A percentile compares a stretch with the other conserved stretches of the same genome.
Conservation (phyloP, 2,888 invertebrate genomes). For the Mesochorus sp. region DNA sequence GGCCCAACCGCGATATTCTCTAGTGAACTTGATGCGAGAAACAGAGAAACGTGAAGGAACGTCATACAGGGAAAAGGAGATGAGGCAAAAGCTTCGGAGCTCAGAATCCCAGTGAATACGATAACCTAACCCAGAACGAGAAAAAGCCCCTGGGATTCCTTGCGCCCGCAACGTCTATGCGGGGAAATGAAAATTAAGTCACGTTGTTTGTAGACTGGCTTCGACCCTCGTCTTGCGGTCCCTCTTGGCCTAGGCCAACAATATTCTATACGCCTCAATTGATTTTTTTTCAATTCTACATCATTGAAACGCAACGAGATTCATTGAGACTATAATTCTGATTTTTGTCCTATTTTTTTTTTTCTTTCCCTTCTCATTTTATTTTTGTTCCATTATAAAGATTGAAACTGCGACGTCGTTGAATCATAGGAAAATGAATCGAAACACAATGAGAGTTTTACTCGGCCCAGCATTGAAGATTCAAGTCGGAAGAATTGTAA, state of each 20-base stretch:
- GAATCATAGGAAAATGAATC: too few relatives aligned
- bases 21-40: conserved; percentile 29
- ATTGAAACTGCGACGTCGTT: too few relatives aligned
- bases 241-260: background rate
- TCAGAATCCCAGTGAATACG: conserved; percentile 20
- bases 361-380: background rate
- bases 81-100: background rate
- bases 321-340: too few relatives aligned
- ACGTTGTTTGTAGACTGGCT: conserved; percentile 24
- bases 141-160: background rate
- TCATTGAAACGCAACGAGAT: too few relatives aligned
- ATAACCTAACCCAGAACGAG: background rate
- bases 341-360: too few relatives aligned
- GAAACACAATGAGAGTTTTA: too few relatives aligned
- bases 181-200: conserved; percentile 22
- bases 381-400: too few relatives aligned
- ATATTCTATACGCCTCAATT: too few relatives aligned
- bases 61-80: conserved; percentile 9
- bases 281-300: too few relatives aligned
- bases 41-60: conserved; percentile 34
- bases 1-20: conserved; percentile 67
- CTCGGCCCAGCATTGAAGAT: too few relatives aligned
- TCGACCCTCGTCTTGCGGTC: background rate
- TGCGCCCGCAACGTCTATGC: background rate
- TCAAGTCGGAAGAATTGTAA: too few relatives aligned